Evolutionary conservation across 2,113 vertebrate species (phyloP).

Genomic region (Vimba vimba): DNA sequence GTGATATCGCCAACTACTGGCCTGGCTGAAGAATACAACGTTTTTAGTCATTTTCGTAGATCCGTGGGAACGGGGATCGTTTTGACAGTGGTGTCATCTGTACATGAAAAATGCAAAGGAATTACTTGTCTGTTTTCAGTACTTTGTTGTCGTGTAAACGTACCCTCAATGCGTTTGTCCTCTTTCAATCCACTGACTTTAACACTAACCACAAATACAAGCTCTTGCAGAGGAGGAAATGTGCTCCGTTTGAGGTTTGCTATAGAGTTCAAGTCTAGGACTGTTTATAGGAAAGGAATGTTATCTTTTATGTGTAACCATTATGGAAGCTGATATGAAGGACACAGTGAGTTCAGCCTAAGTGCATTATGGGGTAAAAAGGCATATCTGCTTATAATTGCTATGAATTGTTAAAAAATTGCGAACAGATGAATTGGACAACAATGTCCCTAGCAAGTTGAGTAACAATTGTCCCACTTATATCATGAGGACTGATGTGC

Average conservation of each 20-base stretch:
- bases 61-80: no score
- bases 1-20: no score
- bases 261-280: slow-evolving; percentile 12
- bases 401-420: neutral
- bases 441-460: neutral
- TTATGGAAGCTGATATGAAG: neutral
- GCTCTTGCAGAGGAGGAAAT: neutral
- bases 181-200: neutral
- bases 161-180: neutral
- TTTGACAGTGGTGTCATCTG: no score
- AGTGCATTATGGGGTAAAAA: neutral
- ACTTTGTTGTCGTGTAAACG: no score
- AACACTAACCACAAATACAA: slow-evolving; percentile 1
- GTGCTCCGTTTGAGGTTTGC: neutral
- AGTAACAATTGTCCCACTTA: slow-evolving; percentile 13
- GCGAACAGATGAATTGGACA: neutral
- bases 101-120: no score
- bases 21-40: no score
- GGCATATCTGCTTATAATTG: slow-evolving; percentile 9
- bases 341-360: neutral
- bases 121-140: no score
- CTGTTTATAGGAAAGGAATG: slow-evolving; percentile 27
- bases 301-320: slow-evolving; percentile 16
- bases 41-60: no score
- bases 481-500: neutral